A percentile compares a stretch with the other conserved stretches of the same genome.
Evolutionary conservation across 2,888 invertebrate genomes (phyloP).

Genomic region (Lasius fuliginosus): DNA sequence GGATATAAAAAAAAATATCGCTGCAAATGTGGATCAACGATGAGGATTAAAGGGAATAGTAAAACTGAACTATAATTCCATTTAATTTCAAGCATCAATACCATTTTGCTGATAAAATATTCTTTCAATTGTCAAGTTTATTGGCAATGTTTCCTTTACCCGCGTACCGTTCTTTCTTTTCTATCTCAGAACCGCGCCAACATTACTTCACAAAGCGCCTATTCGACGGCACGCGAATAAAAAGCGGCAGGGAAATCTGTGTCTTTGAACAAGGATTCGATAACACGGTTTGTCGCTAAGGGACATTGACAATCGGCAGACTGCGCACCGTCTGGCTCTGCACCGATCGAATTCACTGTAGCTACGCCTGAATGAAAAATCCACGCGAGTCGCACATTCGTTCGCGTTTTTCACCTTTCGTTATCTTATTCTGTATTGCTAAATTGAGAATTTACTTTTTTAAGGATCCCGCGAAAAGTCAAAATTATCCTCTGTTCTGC

Average conservation of each 20-base stretch:
- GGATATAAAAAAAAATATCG: slow-evolving; percentile 19
- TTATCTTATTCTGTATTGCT: neutral
- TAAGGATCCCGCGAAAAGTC: neutral
- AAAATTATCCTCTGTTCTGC: neutral
- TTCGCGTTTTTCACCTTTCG: neutral
- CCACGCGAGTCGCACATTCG: neutral
- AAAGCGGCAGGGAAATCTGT: slow-evolving; percentile 49
- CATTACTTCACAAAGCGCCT: slow-evolving; percentile 31
- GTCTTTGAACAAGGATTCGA: slow-evolving; percentile 60
- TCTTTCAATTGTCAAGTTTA: slow-evolving; percentile 23
- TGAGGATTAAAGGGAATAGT: slow-evolving; percentile 30
- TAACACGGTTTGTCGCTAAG: slow-evolving; percentile 51
- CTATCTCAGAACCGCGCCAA: neutral
- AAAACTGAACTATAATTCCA: slow-evolving; percentile 28
- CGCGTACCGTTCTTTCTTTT: neutral
- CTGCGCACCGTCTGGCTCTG: slow-evolving; percentile 11
- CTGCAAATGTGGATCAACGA: neutral
- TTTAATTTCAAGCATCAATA: slow-evolving; percentile 38
- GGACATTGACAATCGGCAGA: slow-evolving; percentile 40
- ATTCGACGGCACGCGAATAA: slow-evolving; percentile 36
- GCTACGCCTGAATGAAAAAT: slow-evolving; percentile 31
- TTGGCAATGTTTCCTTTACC: slow-evolving; percentile 30
- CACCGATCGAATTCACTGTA: slow-evolving; percentile 32
- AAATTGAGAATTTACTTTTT: neutral
- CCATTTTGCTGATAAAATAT: slow-evolving; percentile 29